Conservation (phyloP, 2,888 invertebrate genomes). For the Ligdia adustata region DNA sequence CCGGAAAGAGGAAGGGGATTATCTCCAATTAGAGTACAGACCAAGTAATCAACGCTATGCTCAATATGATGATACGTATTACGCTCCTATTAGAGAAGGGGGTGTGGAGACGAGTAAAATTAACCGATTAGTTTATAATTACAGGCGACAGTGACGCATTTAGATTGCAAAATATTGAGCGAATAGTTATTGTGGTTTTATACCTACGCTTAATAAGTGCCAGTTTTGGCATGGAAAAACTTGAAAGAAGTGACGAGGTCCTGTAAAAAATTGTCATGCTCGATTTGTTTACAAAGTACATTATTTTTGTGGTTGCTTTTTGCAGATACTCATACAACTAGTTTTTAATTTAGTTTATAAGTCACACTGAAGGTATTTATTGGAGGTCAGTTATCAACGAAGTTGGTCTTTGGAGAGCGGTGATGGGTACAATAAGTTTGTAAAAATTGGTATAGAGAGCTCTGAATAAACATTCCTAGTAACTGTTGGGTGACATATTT, state of each 20-base stretch:
- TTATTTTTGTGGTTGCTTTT: constrained; percentile 43
- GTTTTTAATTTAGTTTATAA: constrained; percentile 25
- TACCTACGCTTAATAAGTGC: background rate
- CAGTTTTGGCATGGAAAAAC: background rate
- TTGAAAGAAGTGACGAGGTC: no score
- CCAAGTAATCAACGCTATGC: constrained; percentile 73
- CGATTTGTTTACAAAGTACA: background rate
- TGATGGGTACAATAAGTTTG: constrained; percentile 42
- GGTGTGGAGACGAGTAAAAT: constrained; percentile 75
- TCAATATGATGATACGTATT: constrained; percentile 74
- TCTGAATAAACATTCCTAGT: constrained; percentile 8
- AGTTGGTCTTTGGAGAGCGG: constrained; percentile 40
- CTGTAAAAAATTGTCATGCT: no score
- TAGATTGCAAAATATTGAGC: background rate
- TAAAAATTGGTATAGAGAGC: constrained; percentile 8
- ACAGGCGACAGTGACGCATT: constrained; percentile 61
- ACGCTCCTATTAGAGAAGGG: constrained; percentile 58
- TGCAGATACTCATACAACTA: constrained; percentile 53
- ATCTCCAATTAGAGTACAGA: constrained; percentile 70
- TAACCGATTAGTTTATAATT: constrained; percentile 79
- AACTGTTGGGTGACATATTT: constrained; percentile 29
- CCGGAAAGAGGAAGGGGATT: constrained; percentile 70
- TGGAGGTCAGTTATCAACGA: constrained; percentile 34
- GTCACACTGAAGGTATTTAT: constrained; percentile 15
- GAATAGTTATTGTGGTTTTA: constrained; percentile 3